phyloP scores from a whole-genome alignment of 2,888 invertebrate genomes.

The Pimpla rufipes region DNA sequence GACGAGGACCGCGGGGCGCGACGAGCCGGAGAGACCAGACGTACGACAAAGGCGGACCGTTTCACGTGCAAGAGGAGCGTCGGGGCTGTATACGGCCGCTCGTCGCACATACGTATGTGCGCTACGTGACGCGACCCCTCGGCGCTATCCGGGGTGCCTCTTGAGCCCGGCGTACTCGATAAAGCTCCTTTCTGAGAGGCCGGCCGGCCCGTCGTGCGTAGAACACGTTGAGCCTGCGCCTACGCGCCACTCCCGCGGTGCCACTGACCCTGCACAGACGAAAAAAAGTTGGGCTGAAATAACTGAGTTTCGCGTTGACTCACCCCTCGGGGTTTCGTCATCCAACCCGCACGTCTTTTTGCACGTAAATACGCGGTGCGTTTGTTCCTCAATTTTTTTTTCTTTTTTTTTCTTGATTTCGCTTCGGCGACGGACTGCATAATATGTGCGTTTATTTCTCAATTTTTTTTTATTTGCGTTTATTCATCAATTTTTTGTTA shows the following conservation, averaged over 20 bases:
- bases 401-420: too few species aligned
- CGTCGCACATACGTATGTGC: constrained; percentile 28
- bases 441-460: too few species aligned
- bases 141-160: constrained; percentile 26
- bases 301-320: not conserved
- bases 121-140: constrained; percentile 49
- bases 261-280: constrained; percentile 19
- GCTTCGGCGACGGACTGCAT: too few species aligned
- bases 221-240: not conserved
- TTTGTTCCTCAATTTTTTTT: too few species aligned
- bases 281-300: not conserved
- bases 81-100: too few species aligned
- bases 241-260: constrained; percentile 2
- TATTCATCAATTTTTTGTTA: too few species aligned
- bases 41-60: constrained; percentile 41
- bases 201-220: constrained; percentile 26
- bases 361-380: too few species aligned
- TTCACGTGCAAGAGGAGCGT: constrained; percentile 50
- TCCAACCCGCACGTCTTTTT: too few species aligned
- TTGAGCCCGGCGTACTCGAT: constrained; percentile 13
- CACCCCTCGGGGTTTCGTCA: not conserved
- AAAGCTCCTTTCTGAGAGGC: constrained; percentile 44
- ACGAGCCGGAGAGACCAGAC: constrained; percentile 32
- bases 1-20: constrained; percentile 17
- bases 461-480: too few species aligned